A percentile compares a stretch with the other conserved stretches of the same genome.
Conservation (phyloP, 2,888 invertebrate genomes). For the Lithophane leautieri region DNA sequence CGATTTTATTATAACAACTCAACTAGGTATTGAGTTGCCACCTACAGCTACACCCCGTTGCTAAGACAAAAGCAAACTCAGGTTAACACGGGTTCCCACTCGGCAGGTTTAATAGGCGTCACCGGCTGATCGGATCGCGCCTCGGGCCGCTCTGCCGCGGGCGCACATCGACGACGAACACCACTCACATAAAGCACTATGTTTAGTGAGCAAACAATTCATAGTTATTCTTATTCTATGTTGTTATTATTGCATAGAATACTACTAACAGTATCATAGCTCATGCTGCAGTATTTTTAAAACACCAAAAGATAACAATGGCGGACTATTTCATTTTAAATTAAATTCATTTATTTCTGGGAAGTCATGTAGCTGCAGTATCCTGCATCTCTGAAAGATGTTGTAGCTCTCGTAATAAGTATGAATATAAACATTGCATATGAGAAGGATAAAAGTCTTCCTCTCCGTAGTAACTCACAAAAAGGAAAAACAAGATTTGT, state of each 20-base stretch:
- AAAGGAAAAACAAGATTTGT: slow-evolving; percentile 53
- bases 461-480: slow-evolving; percentile 17
- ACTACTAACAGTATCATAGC: slow-evolving; percentile 25
- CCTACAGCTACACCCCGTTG: slow-evolving; percentile 41
- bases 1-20: slow-evolving; percentile 24
- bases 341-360: slow-evolving; percentile 25
- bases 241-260: slow-evolving; percentile 40
- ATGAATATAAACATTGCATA: slow-evolving; percentile 44
- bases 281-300: slow-evolving; percentile 29
- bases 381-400: slow-evolving; percentile 20
- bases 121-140: slow-evolving; percentile 73
- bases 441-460: slow-evolving; percentile 36
- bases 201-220: slow-evolving; percentile 50
- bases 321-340: slow-evolving; percentile 23
- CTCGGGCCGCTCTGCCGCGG: slow-evolving; percentile 38
- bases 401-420: slow-evolving; percentile 23
- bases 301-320: slow-evolving; percentile 36
- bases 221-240: slow-evolving; percentile 21
- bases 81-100: slow-evolving; percentile 81
- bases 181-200: slow-evolving; percentile 57
- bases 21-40: slow-evolving; percentile 37
- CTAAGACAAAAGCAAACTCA: slow-evolving; percentile 75
- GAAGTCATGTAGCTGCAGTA: slow-evolving; percentile 14
- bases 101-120: slow-evolving; percentile 67
- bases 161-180: slow-evolving; percentile 58